Percentiles rank a stretch among this genome's conserved stretches.
phyloP scores from a whole-genome alignment of 2,888 invertebrate species.

The Morinoia aosen region DNA sequence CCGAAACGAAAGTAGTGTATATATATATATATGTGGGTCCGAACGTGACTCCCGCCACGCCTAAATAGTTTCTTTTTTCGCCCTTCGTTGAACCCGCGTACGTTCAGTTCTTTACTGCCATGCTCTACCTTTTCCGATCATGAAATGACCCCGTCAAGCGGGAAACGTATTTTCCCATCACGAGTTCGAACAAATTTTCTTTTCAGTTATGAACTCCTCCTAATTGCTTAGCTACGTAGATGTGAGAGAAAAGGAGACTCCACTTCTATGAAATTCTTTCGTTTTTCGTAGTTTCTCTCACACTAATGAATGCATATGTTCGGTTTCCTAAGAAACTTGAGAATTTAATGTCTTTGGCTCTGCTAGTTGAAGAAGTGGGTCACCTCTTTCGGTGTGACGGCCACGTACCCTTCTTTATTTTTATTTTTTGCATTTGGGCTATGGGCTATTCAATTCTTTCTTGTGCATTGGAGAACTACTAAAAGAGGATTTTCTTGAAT shows the following conservation, averaged over 20 bases:
- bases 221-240: neutral
- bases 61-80: neutral
- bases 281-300: neutral
- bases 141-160: neutral
- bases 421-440: neutral
- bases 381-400: neutral
- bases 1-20: slow-evolving; percentile 1
- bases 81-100: neutral
- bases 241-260: neutral
- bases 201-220: neutral
- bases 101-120: neutral
- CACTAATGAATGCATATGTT: neutral
- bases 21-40: neutral
- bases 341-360: neutral
- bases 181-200: neutral
- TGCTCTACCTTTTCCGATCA: neutral
- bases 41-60: neutral
- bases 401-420: neutral
- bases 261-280: neutral
- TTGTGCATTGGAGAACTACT: neutral
- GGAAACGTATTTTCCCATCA: neutral
- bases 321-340: neutral
- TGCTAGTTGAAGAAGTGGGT: neutral
- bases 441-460: neutral
- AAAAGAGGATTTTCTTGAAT: too few species aligned